Evolutionary conservation across 2,797 vertebrate species (phyloP), one percentile per base, ranked within the genome.

Genomic region (Crypturellus tataupa): DNA sequence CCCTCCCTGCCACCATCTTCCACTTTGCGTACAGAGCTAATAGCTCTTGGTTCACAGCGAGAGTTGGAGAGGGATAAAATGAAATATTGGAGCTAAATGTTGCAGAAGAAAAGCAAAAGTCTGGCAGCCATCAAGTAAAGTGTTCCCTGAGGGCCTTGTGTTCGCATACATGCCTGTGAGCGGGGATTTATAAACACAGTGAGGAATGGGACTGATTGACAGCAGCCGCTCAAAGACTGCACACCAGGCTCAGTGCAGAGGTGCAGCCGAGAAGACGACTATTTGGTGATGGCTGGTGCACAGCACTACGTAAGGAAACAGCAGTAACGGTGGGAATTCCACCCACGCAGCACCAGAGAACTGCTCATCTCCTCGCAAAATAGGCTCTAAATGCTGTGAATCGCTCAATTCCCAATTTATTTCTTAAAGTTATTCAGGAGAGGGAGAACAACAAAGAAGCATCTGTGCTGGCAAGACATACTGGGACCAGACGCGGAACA

Each of bases 401-500:
- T 84, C 91, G 93, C 20, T 37, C 80, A 72, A 62, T 82, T 96
- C 85, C 94, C 87, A 80, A 55, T 37, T 94, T 97, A 94, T 90
- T 97, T 90, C 94, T 77, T 93, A 51, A 80, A 96, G 77, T 84
- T 62, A 83, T 90, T 95, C 72, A 83, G 63, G 91, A 90, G 64
- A 93, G 33, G 68, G 70, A 88, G 92, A 94, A 91, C 71, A 93
- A 70, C 33, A 89, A 75, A 87, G 42, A 14, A 86, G 55, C 13
- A 40, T 77, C 94, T 94, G 90, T 14, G 29, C 67, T 64, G 84
- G 39, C 70, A 59, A 95, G 90, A 85, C 65, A 63, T 2, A 69
- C 72, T 29, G 5, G 75, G 24, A 68, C 91, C 86, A 51, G 81
- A 44, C 35, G 49, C 1, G 7, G 37, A 94, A 71, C 84, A 5